Conservation (phyloP, 2,113 vertebrate genomes). For the Heteronetta atricapilla region DNA sequence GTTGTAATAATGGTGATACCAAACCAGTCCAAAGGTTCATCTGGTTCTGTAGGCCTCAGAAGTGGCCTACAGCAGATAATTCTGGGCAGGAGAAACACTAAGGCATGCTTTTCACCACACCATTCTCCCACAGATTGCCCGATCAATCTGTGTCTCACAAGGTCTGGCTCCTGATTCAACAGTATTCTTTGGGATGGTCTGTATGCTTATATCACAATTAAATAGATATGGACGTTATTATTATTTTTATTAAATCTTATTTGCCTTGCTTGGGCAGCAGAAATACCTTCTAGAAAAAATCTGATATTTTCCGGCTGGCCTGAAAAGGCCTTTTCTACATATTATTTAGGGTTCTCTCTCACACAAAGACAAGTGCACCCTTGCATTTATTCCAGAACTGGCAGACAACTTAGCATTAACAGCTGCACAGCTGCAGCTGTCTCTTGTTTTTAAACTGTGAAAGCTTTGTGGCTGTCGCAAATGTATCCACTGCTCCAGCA, state of each 20-base stretch:
- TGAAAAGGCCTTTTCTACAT: neutral
- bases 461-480: neutral
- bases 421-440: neutral
- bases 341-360: neutral
- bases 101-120: neutral
- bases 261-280: neutral
- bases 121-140: neutral
- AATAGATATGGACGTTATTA: neutral
- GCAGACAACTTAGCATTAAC: neutral
- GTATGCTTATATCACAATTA: neutral
- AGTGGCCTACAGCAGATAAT: neutral
- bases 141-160: neutral
- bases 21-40: neutral
- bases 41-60: neutral
- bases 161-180: neutral
- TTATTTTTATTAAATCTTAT: neutral
- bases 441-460: neutral
- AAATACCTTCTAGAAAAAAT: neutral
- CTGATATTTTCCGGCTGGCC: neutral
- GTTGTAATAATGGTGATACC: neutral
- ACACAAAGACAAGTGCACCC: rapidly evolving
- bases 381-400: neutral
- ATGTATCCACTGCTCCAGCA: neutral
- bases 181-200: neutral
- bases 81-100: rapidly evolving